Conservation (phyloP, 2,113 vertebrate genomes). For the Pelecanoides urinatrix region DNA sequence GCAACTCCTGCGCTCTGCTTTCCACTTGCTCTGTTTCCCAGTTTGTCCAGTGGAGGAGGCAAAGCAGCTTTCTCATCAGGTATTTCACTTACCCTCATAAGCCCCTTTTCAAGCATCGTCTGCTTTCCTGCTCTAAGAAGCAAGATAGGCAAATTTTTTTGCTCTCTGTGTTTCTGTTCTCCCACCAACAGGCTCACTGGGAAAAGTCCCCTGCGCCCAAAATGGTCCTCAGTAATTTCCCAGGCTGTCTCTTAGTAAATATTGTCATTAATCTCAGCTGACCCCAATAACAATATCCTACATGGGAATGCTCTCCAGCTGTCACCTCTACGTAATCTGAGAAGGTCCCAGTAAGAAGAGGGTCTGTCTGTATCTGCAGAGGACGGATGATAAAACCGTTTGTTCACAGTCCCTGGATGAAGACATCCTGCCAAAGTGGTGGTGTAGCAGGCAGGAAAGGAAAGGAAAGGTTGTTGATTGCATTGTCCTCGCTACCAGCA, state of each 20-base stretch:
- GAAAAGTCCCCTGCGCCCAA: neutral
- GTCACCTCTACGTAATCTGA: neutral
- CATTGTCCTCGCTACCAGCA: neutral
- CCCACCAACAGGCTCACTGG: rapidly evolving
- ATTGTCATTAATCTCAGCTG: neutral
- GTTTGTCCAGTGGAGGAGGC: neutral
- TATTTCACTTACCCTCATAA: neutral
- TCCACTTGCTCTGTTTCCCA: neutral
- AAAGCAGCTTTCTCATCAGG: neutral
- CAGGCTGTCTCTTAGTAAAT: neutral
- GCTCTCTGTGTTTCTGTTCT: neutral
- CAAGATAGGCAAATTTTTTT: neutral
- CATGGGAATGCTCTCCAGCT: neutral
- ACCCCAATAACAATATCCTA: neutral
- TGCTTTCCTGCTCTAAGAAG: neutral
- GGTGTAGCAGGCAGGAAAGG: neutral
- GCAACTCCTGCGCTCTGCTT: neutral
- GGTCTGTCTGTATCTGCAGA: neutral
- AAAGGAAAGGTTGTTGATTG: neutral
- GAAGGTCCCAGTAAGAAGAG: neutral
- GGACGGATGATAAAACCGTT: neutral
- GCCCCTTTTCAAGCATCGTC: neutral
- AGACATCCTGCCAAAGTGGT: neutral
- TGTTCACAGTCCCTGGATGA: neutral
- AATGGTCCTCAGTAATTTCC: neutral